These are phyloP conservation scores for Heliconius ethilla DNA, from an alignment of 2,888 invertebrate genomes.

Conservation along the genomic window DNA sequence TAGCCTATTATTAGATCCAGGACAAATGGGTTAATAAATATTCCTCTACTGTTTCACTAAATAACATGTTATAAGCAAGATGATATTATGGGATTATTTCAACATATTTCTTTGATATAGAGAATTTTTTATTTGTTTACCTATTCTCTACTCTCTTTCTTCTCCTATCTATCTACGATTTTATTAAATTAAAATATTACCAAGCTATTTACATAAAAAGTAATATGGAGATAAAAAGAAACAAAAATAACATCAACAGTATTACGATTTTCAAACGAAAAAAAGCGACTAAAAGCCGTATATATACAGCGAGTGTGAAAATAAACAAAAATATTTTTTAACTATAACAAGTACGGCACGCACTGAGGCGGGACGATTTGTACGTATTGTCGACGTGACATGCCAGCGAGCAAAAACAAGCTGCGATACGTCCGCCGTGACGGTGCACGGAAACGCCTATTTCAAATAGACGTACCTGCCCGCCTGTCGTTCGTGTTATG, in stretches of 20 bases:
- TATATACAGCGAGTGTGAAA: conserved; percentile 2
- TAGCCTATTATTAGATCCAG: background rate
- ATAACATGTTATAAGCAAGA: background rate
- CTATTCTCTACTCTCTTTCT: background rate
- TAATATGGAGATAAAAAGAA: background rate
- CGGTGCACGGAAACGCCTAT: conserved; percentile 22
- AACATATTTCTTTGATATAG: background rate
- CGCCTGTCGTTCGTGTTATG: background rate
- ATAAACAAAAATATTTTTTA: conserved; percentile 23
- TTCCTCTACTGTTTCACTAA: background rate
- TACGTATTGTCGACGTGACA: conserved; percentile 36
- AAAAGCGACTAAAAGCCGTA: background rate
- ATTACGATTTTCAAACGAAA: background rate
- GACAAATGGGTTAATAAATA: background rate
- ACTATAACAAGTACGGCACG: conserved; percentile 23
- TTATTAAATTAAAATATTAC: no score
- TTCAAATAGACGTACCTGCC: conserved; percentile 6
- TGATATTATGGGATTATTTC: background rate
- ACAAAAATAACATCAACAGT: background rate
- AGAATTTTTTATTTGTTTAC: background rate
- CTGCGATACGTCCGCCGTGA: conserved; percentile 18
- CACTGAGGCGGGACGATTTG: conserved; percentile 27
- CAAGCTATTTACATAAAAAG: no score
- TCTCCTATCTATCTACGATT: no score
- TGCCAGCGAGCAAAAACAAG: conserved; percentile 38